Conservation (phyloP, 1,140 invertebrate genomes). For the Asobara japonica region DNA sequence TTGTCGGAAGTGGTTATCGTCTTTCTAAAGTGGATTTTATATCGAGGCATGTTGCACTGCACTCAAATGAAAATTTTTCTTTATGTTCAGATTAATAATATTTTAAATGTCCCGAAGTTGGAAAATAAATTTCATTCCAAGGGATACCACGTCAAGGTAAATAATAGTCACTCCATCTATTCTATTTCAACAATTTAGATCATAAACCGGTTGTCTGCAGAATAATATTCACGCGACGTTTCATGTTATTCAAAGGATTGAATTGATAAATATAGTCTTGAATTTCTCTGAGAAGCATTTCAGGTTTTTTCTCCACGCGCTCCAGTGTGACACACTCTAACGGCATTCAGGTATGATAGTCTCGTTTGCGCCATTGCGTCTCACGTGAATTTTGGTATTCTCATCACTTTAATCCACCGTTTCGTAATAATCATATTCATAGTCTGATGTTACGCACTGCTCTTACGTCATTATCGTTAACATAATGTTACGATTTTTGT, state of each 20-base stretch:
- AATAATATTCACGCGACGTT: neutral
- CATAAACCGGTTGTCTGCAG: neutral
- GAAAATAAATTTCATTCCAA: too few species aligned
- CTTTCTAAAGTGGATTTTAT: neutral
- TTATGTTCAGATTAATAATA: too few species aligned
- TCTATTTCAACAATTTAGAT: neutral
- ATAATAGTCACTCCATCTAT: neutral
- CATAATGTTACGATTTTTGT: too few species aligned
- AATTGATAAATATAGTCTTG: neutral
- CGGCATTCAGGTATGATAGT: neutral
- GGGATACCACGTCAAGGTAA: too few species aligned
- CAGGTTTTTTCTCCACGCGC: neutral
- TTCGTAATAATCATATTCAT: too few species aligned
- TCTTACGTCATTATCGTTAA: too few species aligned
- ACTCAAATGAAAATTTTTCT: neutral
- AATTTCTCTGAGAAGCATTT: neutral
- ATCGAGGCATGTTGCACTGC: neutral
- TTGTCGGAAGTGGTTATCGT: neutral
- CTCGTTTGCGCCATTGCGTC: neutral
- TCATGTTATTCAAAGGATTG: neutral
- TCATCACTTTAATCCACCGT: too few species aligned
- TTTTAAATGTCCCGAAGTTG: too few species aligned
- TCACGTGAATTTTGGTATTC: neutral
- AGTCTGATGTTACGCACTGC: too few species aligned
- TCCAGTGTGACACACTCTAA: neutral